Evolutionary conservation across 2,113 vertebrate species (phyloP).

Genomic region (Aythya baeri): DNA sequence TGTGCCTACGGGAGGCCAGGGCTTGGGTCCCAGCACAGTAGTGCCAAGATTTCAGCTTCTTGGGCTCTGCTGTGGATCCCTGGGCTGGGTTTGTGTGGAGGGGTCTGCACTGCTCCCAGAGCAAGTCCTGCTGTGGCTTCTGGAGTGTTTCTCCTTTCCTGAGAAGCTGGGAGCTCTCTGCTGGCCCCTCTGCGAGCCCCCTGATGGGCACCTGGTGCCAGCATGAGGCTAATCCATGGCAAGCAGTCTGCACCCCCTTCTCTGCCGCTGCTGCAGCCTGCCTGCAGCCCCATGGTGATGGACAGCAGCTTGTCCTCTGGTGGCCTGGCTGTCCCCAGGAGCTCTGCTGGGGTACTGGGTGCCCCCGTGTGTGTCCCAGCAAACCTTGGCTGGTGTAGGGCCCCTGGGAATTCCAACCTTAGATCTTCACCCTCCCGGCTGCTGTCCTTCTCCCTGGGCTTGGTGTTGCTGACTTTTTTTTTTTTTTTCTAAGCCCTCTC

Average conservation of each 20-base stretch:
- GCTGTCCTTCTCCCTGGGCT: neutral
- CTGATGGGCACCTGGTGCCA: neutral
- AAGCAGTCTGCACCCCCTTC: neutral
- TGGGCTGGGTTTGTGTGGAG: neutral
- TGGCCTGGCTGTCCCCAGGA: neutral
- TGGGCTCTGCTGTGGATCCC: rapidly evolving
- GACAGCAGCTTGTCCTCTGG: neutral
- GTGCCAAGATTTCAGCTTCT: rapidly evolving
- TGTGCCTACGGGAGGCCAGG: neutral
- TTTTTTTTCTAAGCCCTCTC: slow-evolving; percentile 56
- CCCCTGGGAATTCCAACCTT: neutral
- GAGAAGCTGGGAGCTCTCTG: neutral
- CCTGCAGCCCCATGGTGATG: neutral
- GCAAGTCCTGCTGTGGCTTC: neutral
- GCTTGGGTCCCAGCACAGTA: neutral
- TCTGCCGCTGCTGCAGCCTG: neutral
- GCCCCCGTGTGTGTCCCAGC: neutral
- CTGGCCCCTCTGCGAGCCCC: neutral
- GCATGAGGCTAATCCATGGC: neutral
- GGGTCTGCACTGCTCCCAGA: neutral
- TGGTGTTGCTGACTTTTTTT: slow-evolving; percentile 18
- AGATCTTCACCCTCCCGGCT: neutral
- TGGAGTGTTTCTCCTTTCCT: neutral
- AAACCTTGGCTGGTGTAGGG: neutral
- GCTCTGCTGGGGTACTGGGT: neutral